These are phyloP conservation scores for Geophilus truncorum DNA, from an alignment of 2,888 invertebrate species.

Conservation along the genomic window DNA sequence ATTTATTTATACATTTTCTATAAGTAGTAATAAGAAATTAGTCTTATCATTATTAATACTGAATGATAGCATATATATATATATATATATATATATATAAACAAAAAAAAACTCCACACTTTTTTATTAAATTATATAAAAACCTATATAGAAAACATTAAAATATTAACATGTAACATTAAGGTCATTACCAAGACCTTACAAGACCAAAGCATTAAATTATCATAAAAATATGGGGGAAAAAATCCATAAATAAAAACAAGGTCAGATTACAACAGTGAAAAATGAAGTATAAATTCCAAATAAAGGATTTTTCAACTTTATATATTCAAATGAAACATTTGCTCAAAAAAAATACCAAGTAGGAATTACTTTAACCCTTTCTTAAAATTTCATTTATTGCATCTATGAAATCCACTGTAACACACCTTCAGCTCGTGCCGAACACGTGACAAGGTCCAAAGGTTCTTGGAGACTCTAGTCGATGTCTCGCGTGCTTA, in stretches of 20 bases:
- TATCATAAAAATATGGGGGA: not conserved
- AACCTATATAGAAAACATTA: too few relatives aligned
- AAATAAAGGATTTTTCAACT: not conserved
- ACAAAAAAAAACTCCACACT: too few relatives aligned
- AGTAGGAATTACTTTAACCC: not conserved
- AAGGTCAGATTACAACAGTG: not conserved
- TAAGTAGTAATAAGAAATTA: too few relatives aligned
- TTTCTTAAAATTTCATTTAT: too few relatives aligned
- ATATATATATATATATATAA: too few relatives aligned
- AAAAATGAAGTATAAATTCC: not conserved
- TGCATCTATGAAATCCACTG: too few relatives aligned
- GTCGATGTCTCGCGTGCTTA: not conserved
- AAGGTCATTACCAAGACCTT: not conserved
- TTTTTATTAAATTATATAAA: too few relatives aligned
- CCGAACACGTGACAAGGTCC: not conserved
- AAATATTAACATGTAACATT: too few relatives aligned
- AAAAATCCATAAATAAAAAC: not conserved
- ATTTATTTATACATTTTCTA: too few relatives aligned
- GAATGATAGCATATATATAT: too few relatives aligned
- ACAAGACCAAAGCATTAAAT: not conserved
- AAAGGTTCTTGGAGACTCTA: not conserved
- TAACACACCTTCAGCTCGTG: not conserved
- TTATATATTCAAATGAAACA: not conserved
- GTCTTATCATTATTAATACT: too few relatives aligned
- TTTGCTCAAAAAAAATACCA: not conserved